Conservation (phyloP, 35 echinoderm and acorn worm genomes). For the Heliocidaris tuberculata region DNA sequence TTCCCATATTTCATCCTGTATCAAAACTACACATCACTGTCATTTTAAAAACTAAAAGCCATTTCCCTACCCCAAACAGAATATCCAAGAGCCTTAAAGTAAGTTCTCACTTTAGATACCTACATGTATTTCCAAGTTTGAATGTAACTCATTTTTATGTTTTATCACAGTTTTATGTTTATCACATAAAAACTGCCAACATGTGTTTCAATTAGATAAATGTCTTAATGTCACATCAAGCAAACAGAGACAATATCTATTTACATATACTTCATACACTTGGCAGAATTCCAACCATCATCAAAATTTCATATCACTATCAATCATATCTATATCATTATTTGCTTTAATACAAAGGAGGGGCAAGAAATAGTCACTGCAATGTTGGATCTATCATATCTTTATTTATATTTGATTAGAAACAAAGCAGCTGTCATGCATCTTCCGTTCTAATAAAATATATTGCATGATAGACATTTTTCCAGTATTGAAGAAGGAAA, state of each 20-base stretch:
- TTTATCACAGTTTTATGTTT: background rate
- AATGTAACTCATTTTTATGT: no score
- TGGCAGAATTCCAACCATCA: background rate
- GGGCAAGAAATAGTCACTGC: background rate
- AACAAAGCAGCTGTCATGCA: background rate
- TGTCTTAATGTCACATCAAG: background rate
- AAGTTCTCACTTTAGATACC: no score
- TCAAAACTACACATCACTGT: no score
- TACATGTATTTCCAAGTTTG: no score
- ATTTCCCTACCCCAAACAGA: no score
- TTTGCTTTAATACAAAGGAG: background rate
- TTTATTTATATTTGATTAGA: background rate
- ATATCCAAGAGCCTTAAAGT: no score
- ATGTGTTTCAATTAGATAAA: background rate
- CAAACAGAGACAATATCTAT: background rate
- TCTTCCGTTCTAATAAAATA: background rate
- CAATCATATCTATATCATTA: background rate
- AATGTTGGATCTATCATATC: background rate
- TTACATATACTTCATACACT: background rate
- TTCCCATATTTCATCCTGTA: no score
- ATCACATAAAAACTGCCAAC: background rate
- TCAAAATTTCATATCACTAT: background rate
- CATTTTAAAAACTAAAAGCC: no score
- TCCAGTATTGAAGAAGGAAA: background rate
- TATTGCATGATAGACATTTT: background rate